A percentile compares a stretch with the other conserved stretches of the same genome.
phyloP scores from a whole-genome alignment of 2,888 invertebrate species.

The Onchidella celtica region DNA sequence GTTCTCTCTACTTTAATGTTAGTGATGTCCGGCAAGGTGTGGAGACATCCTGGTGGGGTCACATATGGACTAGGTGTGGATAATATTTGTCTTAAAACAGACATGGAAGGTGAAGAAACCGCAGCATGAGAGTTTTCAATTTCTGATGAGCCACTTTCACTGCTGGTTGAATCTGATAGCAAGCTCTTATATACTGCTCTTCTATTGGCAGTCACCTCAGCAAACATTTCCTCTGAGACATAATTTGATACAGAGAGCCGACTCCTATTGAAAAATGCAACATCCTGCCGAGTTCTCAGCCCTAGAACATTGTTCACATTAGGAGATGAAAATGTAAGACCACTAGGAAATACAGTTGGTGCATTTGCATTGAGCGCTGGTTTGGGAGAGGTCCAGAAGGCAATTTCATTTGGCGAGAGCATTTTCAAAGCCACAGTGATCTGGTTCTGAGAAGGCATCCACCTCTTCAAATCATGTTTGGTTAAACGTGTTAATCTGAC shows the following conservation, averaged over 20 bases:
- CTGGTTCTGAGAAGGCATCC: constrained; percentile 55
- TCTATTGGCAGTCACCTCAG: constrained; percentile 65
- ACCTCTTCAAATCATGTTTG: constrained; percentile 58
- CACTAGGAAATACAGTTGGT: constrained; percentile 62
- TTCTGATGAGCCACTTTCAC: not conserved
- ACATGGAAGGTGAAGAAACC: not conserved
- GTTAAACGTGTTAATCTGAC: constrained; percentile 62
- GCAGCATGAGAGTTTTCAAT: not conserved
- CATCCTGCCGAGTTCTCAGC: constrained; percentile 59
- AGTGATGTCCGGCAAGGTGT: not conserved
- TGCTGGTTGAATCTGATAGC: constrained; percentile 57
- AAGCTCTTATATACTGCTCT: constrained; percentile 64
- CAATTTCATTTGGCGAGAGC: constrained; percentile 44
- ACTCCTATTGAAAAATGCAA: not conserved
- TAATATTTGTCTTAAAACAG: not conserved
- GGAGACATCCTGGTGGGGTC: not conserved
- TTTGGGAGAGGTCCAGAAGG: constrained; percentile 49
- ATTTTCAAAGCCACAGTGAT: constrained; percentile 45
- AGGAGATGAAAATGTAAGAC: constrained; percentile 63
- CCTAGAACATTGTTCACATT: constrained; percentile 69
- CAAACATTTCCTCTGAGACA: constrained; percentile 68
- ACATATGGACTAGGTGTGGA: not conserved
- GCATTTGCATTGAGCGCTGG: not conserved
- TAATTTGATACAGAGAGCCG: constrained; percentile 59
- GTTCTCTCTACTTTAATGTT: not conserved